A percentile compares a stretch with the other conserved stretches of the same genome.
Conservation (phyloP, 2,797 vertebrate species). For the Pogoniulus pusillus region DNA sequence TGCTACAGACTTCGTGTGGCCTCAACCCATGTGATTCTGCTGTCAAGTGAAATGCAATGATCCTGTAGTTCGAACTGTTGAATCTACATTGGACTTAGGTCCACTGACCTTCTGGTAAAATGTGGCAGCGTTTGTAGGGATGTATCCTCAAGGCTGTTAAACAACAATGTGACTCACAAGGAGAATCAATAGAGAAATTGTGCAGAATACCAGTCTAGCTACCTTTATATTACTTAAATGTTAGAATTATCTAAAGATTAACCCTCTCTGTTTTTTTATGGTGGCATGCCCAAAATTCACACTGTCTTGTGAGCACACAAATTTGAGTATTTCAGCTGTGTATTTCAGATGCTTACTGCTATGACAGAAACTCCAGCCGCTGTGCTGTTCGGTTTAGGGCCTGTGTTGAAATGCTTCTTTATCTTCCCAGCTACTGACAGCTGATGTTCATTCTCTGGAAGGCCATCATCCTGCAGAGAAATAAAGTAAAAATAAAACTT, state of each 20-base stretch:
- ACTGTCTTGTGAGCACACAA: slow-evolving; percentile 30
- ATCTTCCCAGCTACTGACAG: slow-evolving; percentile 96
- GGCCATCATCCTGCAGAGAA: slow-evolving; percentile 85
- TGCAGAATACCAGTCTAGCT: neutral
- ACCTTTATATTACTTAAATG: neutral
- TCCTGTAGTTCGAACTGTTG: neutral
- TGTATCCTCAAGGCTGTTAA: slow-evolving; percentile 11
- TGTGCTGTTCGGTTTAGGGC: slow-evolving; percentile 87
- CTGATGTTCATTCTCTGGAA: slow-evolving; percentile 89
- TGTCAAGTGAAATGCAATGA: slow-evolving; percentile 7
- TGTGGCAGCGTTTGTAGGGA: neutral
- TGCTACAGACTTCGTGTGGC: neutral
- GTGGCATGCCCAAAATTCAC: slow-evolving; percentile 11
- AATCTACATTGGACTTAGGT: slow-evolving; percentile 20
- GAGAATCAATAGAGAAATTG: slow-evolving; percentile 35
- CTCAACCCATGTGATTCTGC: neutral
- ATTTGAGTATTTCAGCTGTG: slow-evolving; percentile 53
- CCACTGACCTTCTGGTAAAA: slow-evolving; percentile 2
- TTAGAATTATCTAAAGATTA: slow-evolving; percentile 39
- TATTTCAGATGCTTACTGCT: slow-evolving; percentile 91
- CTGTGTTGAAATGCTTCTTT: slow-evolving; percentile 96
- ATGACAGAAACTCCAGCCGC: slow-evolving; percentile 95
- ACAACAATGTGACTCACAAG: slow-evolving; percentile 54
- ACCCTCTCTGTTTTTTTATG: slow-evolving; percentile 28
- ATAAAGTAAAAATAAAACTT: slow-evolving; percentile 26